Evolutionary conservation across 1,140 invertebrate species (phyloP), one percentile per base, ranked within the genome.

Genomic region (Arion vulgaris): DNA sequence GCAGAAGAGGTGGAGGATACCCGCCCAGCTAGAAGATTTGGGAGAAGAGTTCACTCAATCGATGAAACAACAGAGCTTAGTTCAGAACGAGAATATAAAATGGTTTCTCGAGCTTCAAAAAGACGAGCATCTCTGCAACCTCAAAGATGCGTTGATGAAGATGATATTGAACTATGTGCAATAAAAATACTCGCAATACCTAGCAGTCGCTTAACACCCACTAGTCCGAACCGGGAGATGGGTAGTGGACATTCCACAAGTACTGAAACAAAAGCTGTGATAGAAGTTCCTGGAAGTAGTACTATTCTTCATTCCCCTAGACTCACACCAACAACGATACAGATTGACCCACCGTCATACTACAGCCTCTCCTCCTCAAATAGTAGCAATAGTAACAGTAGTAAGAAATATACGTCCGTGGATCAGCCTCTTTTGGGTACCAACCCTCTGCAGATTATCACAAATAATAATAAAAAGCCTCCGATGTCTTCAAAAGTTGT

Each of bases 111-210:
- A 32, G 53, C 34, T 19, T 62, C 49, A 9, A 78, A 49, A 26
- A 34, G 76, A 38, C 13, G 78, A 34, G 66, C 45, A 23, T 80
- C 78, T 0, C 32, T 80, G n/a, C 78, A 80, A 32, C 78, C 62
- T 36, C 78, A 80, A 66, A 53, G 62, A 36, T 51, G 78, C 19
- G 78, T 80, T 0, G 78, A 80, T 57, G 78, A 80, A 45, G 76
- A 39, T 15, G 76, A 79, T 38, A 32, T 19, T 4, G 57, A n/a
- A 19, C 4, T 68, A 32, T 28, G 4, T 66, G 5, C 9, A 4
- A 66, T 66, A 2, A 66, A 66, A 17, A 28, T 28, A 32, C 28
- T 66, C 1, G 17, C 5, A 66, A 17, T 0, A 32, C n/a, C 62
- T 7, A 32, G 62, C 62, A 66, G 28, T 66, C 32, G 11, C 7